Evolutionary conservation across 2,113 vertebrate species (phyloP).

Genomic region (Typhlomys cinereus): DNA sequence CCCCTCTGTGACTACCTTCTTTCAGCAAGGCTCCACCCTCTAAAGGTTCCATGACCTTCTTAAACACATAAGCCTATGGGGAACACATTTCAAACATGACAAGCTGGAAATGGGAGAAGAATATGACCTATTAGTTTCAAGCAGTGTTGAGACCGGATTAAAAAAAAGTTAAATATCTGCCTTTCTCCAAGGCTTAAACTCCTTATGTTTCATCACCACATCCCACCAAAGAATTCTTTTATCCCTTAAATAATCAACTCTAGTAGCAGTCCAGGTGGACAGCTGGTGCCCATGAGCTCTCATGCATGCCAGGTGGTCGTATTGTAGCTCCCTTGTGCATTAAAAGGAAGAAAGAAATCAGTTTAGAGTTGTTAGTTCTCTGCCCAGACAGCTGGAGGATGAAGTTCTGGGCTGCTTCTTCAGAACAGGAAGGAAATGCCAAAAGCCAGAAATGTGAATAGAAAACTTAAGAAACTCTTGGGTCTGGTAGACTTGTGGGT

Average conservation of each 20-base stretch:
- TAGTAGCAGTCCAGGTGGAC: slow-evolving; percentile 59
- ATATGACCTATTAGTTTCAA: background rate
- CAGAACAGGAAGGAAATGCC: slow-evolving; percentile 73
- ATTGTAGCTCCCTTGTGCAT: slow-evolving; percentile 51
- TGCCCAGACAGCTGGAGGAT: slow-evolving; percentile 72
- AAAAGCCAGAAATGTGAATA: slow-evolving; percentile 44
- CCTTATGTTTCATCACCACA: slow-evolving; percentile 48
- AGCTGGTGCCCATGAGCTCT: slow-evolving; percentile 62
- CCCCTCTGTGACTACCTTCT: no score
- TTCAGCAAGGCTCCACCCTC: no score
- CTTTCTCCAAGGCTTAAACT: slow-evolving; percentile 17
- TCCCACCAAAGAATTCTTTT: slow-evolving; percentile 36
- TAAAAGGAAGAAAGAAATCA: slow-evolving; percentile 70
- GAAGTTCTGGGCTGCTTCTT: slow-evolving; percentile 44
- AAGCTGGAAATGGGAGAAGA: background rate
- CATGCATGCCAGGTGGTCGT: slow-evolving; percentile 62
- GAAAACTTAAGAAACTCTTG: slow-evolving; percentile 57
- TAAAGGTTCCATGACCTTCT: no score
- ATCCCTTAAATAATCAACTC: slow-evolving; percentile 56
- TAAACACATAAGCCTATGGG: no score
- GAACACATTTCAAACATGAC: no score
- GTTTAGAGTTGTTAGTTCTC: slow-evolving; percentile 69
- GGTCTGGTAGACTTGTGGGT: slow-evolving; percentile 6
- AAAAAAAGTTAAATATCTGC: slow-evolving; percentile 15
- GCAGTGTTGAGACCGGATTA: background rate